These are phyloP conservation scores for Apistogramma diplotaenia DNA, from an alignment of 2,113 vertebrate genomes.

Conservation along the genomic window DNA sequence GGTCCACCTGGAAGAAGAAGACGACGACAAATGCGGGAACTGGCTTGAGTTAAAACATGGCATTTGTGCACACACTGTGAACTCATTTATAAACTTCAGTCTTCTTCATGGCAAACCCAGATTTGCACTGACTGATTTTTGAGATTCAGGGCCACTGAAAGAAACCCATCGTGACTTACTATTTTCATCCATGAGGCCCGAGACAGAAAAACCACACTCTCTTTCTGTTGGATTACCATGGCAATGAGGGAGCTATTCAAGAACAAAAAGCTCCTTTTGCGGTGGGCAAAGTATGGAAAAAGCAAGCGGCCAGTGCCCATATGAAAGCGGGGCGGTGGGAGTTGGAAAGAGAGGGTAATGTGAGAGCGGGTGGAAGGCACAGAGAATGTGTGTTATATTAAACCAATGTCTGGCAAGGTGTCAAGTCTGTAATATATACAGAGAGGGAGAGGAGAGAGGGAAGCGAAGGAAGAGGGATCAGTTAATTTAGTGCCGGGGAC, in stretches of 20 bases:
- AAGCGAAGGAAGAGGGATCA: constrained; percentile 54
- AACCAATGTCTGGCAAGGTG: constrained; percentile 68
- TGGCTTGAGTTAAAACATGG: neutral
- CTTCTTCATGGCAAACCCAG: neutral
- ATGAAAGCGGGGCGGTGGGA: constrained; percentile 59
- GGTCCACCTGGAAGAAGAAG: constrained; percentile 27
- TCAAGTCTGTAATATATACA: constrained; percentile 64
- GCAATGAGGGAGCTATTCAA: constrained; percentile 72
- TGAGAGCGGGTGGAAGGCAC: constrained; percentile 66
- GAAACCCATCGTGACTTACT: constrained; percentile 55
- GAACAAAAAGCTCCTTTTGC: constrained; percentile 71
- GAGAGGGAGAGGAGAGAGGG: constrained; percentile 18
- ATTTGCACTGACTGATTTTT: constrained; percentile 29
- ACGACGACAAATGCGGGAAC: neutral
- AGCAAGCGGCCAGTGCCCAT: constrained; percentile 57
- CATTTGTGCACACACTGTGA: neutral
- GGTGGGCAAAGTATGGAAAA: constrained; percentile 68
- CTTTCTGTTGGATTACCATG: constrained; percentile 71
- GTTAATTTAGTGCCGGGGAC: constrained; percentile 56
- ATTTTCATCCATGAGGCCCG: constrained; percentile 63
- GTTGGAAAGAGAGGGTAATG: constrained; percentile 72
- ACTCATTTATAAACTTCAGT: neutral
- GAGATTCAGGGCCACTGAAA: constrained; percentile 51
- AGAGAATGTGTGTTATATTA: constrained; percentile 73
- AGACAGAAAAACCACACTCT: constrained; percentile 64